Base-by-base conservation (phyloP, 1,140 invertebrate genomes). In the Ceratina calcarata region DNA sequence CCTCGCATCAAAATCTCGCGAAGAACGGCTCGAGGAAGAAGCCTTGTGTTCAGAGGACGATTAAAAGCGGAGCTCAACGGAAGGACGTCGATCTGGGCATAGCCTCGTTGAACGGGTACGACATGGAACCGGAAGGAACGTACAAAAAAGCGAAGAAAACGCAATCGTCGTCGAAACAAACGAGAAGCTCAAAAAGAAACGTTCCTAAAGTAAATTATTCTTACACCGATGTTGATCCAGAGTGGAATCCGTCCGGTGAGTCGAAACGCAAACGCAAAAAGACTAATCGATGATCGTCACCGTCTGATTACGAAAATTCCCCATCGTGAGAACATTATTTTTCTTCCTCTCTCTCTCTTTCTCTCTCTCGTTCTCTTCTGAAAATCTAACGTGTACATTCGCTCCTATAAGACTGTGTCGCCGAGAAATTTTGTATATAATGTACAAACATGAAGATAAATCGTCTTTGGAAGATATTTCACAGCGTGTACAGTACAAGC, bases 161-260 rank as follows among this genome's bases (percentile, higher is more conserved):
- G 45, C 81, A n/a, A n/a, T n/a, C n/a, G n/a, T n/a, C 81, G 77
- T 77, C 78, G 32, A 67, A 85, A 66, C 84, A 89, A 83, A 89
- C 86, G 0, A 87, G 91, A 81, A 89, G 88, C 77, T 92, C 92
- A 45, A 89, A 89, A 58, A 87, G 92, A 83, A 90, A 91, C 76
- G 81, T 91, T 73, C 90, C 92, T 70, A 91, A 89, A 79, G 88
- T 92, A 51, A 91, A 90, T 87, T 92, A 93, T 83, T 87, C 81
- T 68, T 92, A 91, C 75, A 78, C 89, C 72, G 91, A 92, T 78
- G 73, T 88, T 53, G 91, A 91, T 84, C 81, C 86, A 53, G 91
- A 93, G 62, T 89, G 87, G 79, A 89, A 89, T 88, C 87, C 88
- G 81, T 85, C 89, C 82, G 87, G 72, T 80, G 86, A 87, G 55